A percentile compares a stretch with the other conserved stretches of the same genome.
Conservation (phyloP, 2,113 vertebrate genomes). For the Archocentrus centrarchus region DNA sequence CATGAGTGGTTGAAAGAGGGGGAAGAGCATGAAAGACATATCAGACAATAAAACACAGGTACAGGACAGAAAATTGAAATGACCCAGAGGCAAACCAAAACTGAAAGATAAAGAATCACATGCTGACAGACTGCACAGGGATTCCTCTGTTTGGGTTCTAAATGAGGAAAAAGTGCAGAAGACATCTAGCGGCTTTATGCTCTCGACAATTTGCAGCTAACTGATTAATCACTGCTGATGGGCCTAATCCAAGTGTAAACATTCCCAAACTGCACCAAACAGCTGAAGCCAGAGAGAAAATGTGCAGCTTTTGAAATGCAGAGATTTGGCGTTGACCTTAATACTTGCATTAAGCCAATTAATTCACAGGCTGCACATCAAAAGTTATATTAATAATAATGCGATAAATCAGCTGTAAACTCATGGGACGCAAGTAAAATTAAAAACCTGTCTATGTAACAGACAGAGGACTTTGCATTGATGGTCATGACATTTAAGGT, state of each 20-base stretch:
- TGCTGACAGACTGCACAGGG: constrained; percentile 39
- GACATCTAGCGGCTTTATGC: constrained; percentile 50
- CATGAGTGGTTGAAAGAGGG: constrained; percentile 93
- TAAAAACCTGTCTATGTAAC: constrained; percentile 23
- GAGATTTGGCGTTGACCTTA: constrained; percentile 22
- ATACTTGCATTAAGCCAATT: constrained; percentile 37
- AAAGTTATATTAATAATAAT: constrained; percentile 38
- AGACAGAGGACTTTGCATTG: constrained; percentile 22
- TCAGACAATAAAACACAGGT: constrained; percentile 87
- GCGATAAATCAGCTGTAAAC: constrained; percentile 20
- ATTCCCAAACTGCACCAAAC: constrained; percentile 37
- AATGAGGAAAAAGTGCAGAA: constrained; percentile 46
- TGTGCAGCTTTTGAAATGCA: constrained; percentile 43
- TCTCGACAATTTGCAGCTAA: constrained; percentile 31
- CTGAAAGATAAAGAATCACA: constrained; percentile 44
- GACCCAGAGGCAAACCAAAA: constrained; percentile 82
- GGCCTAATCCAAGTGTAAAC: constrained; percentile 50
- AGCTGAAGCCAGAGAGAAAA: constrained; percentile 35
- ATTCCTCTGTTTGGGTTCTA: constrained; percentile 33
- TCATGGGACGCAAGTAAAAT: constrained; percentile 12
- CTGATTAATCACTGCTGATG: constrained; percentile 52
- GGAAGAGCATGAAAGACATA: constrained; percentile 90
- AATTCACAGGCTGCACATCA: constrained; percentile 42
- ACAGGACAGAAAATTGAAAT: constrained; percentile 71
- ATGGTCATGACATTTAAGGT: constrained; percentile 27